Evolutionary conservation across 1,140 invertebrate species (phyloP).

Genomic region (Drosophila malerkotliana): DNA sequence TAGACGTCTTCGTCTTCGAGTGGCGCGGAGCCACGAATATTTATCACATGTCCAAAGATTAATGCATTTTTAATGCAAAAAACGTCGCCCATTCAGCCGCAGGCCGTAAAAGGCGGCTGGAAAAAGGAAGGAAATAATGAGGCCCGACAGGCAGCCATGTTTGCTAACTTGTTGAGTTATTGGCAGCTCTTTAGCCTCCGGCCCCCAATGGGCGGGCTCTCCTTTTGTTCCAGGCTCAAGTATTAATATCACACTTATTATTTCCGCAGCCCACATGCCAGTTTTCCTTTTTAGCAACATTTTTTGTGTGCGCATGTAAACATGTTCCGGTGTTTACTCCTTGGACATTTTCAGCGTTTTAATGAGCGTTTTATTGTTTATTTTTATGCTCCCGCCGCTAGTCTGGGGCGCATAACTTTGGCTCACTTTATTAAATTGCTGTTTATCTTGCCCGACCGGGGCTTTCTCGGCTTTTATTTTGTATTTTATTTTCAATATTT

Average conservation of each 20-base stretch:
- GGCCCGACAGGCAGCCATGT: constrained; percentile 42
- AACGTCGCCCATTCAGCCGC: constrained; percentile 11
- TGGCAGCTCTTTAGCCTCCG: constrained; percentile 49
- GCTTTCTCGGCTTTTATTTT: constrained; percentile 11
- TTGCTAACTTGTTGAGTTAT: constrained; percentile 77
- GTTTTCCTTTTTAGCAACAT: constrained; percentile 11
- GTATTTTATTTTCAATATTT: constrained; percentile 38
- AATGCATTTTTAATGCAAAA: constrained; percentile 78
- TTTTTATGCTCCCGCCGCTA: constrained; percentile 53
- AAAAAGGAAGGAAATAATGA: neutral
- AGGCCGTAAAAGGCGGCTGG: constrained; percentile 31
- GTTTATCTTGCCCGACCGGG: constrained; percentile 55
- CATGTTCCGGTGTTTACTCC: constrained; percentile 41
- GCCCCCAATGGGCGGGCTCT: constrained; percentile 24
- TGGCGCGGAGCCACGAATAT: constrained; percentile 60
- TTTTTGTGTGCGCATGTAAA: constrained; percentile 23
- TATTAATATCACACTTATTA: constrained; percentile 79
- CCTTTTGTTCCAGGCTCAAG: constrained; percentile 44
- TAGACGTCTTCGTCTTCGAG: constrained; percentile 10
- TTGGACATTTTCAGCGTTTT: constrained; percentile 49
- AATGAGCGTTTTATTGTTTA: constrained; percentile 63
- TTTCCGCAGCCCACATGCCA: constrained; percentile 31
- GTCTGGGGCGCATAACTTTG: constrained; percentile 50
- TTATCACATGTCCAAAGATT: constrained; percentile 73
- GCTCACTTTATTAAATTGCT: constrained; percentile 69